Evolutionary conservation across 2,888 invertebrate genomes (phyloP).

Genomic region (Aphodius granarius): DNA sequence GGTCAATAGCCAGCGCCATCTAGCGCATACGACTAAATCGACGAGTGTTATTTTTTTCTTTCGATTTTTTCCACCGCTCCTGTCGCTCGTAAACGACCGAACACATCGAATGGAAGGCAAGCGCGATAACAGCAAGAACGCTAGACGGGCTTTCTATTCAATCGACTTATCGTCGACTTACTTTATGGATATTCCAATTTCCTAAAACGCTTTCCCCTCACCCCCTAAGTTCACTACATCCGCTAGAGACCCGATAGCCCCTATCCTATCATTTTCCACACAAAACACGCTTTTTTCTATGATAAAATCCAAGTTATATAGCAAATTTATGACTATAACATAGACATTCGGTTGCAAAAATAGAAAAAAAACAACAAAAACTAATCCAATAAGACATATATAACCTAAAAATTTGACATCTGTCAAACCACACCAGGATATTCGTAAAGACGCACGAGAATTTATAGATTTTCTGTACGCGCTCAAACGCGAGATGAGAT

Average conservation of each 20-base stretch:
- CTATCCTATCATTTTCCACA: not conserved
- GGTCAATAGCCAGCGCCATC: not conserved
- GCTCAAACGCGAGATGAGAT: slow-evolving; percentile 5
- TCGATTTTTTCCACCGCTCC: slow-evolving; percentile 1
- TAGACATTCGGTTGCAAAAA: too few relatives aligned
- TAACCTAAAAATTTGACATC: too few relatives aligned
- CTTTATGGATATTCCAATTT: slow-evolving; percentile 52
- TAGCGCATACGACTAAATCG: not conserved
- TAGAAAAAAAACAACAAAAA: too few relatives aligned
- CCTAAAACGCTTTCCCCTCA: slow-evolving; percentile 43
- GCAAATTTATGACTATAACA: not conserved
- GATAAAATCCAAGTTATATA: not conserved
- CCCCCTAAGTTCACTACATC: slow-evolving; percentile 30
- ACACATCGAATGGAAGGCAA: slow-evolving; percentile 32
- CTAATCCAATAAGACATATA: too few relatives aligned
- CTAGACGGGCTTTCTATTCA: slow-evolving; percentile 32
- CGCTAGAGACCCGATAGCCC: not conserved
- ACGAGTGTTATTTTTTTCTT: not conserved
- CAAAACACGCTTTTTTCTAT: not conserved
- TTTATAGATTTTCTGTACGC: too few relatives aligned
- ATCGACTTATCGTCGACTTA: slow-evolving; percentile 41
- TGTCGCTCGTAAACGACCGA: slow-evolving; percentile 26
- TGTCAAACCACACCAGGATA: too few relatives aligned
- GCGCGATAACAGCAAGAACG: slow-evolving; percentile 29
- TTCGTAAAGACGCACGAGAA: too few relatives aligned